Percentiles rank a stretch among this genome's conserved stretches.
These are phyloP conservation scores for Falco berigora DNA, from an alignment of 2,797 vertebrate species.

Conservation along the genomic window DNA sequence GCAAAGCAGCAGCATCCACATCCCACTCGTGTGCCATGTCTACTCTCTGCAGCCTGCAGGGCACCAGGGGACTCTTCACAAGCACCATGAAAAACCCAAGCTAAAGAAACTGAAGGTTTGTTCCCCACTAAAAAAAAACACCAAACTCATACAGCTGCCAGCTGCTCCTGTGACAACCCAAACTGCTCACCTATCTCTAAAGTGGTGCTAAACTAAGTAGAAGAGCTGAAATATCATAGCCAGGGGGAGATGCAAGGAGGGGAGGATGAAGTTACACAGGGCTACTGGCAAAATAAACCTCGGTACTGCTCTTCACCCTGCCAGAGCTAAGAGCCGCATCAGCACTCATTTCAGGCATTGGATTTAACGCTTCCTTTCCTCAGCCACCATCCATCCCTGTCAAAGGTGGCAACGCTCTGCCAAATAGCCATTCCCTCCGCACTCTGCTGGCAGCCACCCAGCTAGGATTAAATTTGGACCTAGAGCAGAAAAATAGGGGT, in stretches of 20 bases:
- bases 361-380: not conserved
- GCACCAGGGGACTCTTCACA: not conserved
- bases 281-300: conserved; percentile 23
- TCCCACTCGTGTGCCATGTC: not conserved
- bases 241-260: not conserved
- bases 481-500: not conserved
- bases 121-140: fast-evolving
- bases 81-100: not conserved
- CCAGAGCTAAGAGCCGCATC: not conserved
- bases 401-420: not conserved
- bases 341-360: fast-evolving
- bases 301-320: not conserved
- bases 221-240: not conserved
- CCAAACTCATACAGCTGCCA: not conserved
- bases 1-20: not conserved
- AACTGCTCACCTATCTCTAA: not conserved
- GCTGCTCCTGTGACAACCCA: conserved; percentile 27
- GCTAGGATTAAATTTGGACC: not conserved
- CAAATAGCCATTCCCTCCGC: not conserved
- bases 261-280: conserved; percentile 6
- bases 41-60: not conserved
- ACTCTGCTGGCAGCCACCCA: fast-evolving
- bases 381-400: fast-evolving
- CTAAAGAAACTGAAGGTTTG: not conserved
- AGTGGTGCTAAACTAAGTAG: not conserved